These are phyloP conservation scores for Prosopocoilus inquinatus DNA, from an alignment of 2,888 invertebrate species.

Conservation along the genomic window DNA sequence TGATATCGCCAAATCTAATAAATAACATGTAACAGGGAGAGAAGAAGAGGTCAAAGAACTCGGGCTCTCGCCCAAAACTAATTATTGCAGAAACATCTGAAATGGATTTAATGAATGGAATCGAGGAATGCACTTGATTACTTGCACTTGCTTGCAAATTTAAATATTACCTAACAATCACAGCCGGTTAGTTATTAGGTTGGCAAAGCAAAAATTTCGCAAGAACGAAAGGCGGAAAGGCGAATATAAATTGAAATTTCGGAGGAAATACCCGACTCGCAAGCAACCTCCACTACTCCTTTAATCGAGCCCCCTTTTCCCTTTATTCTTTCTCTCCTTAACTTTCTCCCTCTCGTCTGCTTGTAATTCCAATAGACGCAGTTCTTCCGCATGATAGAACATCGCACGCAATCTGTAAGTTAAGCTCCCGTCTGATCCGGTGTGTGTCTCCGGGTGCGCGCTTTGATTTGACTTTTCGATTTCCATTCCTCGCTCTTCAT, in stretches of 20 bases:
- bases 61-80: not conserved
- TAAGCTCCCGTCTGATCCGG: conserved; percentile 1
- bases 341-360: conserved; percentile 1
- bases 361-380: conserved; percentile 4
- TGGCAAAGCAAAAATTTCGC: too few species aligned
- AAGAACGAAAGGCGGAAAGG: not conserved
- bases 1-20: too few species aligned
- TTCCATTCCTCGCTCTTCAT: too few species aligned
- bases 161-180: too few species aligned
- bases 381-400: conserved; percentile 4
- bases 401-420: conserved; percentile 4
- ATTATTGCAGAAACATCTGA: conserved; percentile 11
- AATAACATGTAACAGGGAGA: too few species aligned
- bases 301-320: conserved; percentile 1
- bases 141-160: not conserved
- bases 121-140: conserved; percentile 3
- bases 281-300: conserved; percentile 1
- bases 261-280: not conserved
- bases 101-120: conserved; percentile 8
- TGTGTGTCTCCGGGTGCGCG: too few species aligned
- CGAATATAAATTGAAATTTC: conserved; percentile 4
- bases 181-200: too few species aligned
- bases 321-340: conserved; percentile 1
- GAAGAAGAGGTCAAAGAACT: conserved; percentile 3
- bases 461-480: too few species aligned